Evolutionary conservation across 2,888 invertebrate genomes (phyloP).

Genomic region (Eretmocerus hayati): DNA sequence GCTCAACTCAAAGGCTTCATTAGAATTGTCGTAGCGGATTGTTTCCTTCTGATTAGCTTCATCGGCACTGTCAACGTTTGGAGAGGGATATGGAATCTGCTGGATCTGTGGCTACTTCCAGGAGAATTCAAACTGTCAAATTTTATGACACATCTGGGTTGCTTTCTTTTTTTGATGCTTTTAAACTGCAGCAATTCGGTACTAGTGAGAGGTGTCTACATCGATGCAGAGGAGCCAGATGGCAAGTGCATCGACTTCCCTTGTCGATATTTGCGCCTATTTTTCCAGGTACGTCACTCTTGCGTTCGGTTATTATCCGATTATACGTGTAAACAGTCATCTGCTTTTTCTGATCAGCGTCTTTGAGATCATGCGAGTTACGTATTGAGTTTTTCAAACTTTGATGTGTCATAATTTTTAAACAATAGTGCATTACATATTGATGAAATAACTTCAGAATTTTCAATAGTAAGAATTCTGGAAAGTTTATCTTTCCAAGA

Average conservation of each 20-base stretch:
- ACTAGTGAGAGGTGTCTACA: slow-evolving; percentile 78
- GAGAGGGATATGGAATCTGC: slow-evolving; percentile 78
- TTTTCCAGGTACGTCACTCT: slow-evolving; percentile 52
- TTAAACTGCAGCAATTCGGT: slow-evolving; percentile 83
- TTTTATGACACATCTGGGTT: slow-evolving; percentile 72
- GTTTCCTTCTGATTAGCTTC: slow-evolving; percentile 70
- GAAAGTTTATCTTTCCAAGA: too few relatives aligned
- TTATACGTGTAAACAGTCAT: too few relatives aligned
- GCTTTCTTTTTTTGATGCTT: slow-evolving; percentile 66
- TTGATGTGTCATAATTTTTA: too few relatives aligned
- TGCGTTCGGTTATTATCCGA: too few relatives aligned
- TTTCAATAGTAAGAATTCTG: too few relatives aligned
- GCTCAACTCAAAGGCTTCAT: slow-evolving; percentile 60
- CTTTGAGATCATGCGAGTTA: too few relatives aligned
- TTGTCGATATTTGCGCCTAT: slow-evolving; percentile 72
- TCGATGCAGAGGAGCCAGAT: slow-evolving; percentile 77
- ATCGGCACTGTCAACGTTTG: slow-evolving; percentile 80
- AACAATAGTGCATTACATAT: too few relatives aligned
- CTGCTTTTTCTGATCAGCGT: too few relatives aligned
- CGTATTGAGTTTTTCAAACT: too few relatives aligned
- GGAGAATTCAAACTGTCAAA: slow-evolving; percentile 69
- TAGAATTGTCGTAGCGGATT: slow-evolving; percentile 66
- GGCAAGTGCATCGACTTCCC: slow-evolving; percentile 79
- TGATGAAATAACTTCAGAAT: too few relatives aligned
- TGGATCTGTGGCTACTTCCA: slow-evolving; percentile 67